A percentile compares a stretch with the other conserved stretches of the same genome.
These are phyloP conservation scores for Idris sp. DNA, from an alignment of 1,140 invertebrate species.

Conservation along the genomic window DNA sequence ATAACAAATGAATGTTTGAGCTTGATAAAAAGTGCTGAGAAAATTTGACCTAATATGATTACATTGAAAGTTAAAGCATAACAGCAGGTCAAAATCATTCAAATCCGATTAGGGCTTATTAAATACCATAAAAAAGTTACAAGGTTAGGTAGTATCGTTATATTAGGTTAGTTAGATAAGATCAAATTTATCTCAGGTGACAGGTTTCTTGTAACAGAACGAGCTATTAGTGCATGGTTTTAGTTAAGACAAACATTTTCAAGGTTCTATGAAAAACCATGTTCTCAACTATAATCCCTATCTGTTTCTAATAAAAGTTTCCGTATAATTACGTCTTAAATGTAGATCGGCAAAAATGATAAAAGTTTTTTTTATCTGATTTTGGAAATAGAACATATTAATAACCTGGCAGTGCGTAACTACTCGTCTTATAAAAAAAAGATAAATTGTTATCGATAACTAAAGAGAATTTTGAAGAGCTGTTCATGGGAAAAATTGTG, in stretches of 20 bases:
- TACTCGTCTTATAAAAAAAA: conserved; percentile 36
- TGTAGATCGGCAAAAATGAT: conserved; percentile 21
- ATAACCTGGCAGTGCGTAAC: conserved; percentile 16
- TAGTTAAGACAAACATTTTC: too few relatives aligned
- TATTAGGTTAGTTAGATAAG: conserved; percentile 30
- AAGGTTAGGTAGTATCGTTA: conserved; percentile 22
- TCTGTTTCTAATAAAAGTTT: conserved; percentile 17
- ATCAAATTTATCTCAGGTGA: conserved; percentile 3
- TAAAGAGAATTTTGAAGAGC: conserved; percentile 10
- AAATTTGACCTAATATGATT: conserved; percentile 38
- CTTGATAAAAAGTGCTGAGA: conserved; percentile 28
- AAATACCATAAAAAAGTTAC: neutral
- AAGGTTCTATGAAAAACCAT: too few relatives aligned
- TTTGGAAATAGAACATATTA: conserved; percentile 38
- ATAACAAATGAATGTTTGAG: conserved; percentile 9
- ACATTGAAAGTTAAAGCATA: neutral
- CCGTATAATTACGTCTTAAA: too few relatives aligned
- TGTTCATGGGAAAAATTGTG: conserved; percentile 37
- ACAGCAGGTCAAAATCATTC: conserved; percentile 7
- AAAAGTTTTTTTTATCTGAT: conserved; percentile 13
- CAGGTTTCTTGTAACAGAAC: conserved; percentile 6
- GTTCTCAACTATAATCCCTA: too few relatives aligned
- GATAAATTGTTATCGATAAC: conserved; percentile 43
- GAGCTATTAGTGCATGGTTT: too few relatives aligned
- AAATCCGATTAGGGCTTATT: conserved; percentile 29